A percentile compares a stretch with the other conserved stretches of the same genome.
Evolutionary conservation across 2,797 vertebrate genomes (phyloP).

Genomic region (Pangasius krempfi): DNA sequence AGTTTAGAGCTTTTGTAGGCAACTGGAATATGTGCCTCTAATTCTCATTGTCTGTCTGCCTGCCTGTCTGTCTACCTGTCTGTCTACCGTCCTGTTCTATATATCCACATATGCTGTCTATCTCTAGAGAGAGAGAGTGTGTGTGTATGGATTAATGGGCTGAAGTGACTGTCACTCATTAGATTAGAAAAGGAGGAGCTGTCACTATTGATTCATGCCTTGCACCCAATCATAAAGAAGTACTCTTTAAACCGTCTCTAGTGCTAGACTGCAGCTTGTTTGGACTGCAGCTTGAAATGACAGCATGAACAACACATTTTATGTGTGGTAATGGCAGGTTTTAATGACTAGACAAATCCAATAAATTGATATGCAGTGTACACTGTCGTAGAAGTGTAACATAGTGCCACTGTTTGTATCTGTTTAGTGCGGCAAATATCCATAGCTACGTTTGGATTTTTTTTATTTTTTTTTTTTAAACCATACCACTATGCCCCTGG

Average conservation of each 20-base stretch:
- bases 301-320: not conserved
- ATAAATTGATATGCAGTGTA: not conserved
- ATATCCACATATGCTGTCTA: not conserved
- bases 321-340: not conserved
- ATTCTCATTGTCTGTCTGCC: not conserved
- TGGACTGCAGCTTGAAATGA: not conserved
- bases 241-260: not conserved
- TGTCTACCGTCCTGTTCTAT: not conserved
- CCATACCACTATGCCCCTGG: not conserved
- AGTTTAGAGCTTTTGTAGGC: not conserved
- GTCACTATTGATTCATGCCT: conserved; percentile 19
- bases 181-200: conserved; percentile 32
- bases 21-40: not conserved
- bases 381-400: not conserved
- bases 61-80: too few species aligned
- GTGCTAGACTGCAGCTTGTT: not conserved
- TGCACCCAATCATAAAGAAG: conserved; percentile 20
- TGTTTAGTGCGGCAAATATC: not conserved
- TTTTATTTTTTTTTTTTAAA: not conserved
- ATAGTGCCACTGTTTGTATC: not conserved
- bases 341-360: conserved; percentile 20
- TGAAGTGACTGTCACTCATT: conserved; percentile 15
- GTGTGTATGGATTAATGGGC: not conserved
- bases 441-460: not conserved
- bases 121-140: not conserved